Conservation (phyloP, 1,140 invertebrate genomes). For the Drosophila busckii region DNA sequence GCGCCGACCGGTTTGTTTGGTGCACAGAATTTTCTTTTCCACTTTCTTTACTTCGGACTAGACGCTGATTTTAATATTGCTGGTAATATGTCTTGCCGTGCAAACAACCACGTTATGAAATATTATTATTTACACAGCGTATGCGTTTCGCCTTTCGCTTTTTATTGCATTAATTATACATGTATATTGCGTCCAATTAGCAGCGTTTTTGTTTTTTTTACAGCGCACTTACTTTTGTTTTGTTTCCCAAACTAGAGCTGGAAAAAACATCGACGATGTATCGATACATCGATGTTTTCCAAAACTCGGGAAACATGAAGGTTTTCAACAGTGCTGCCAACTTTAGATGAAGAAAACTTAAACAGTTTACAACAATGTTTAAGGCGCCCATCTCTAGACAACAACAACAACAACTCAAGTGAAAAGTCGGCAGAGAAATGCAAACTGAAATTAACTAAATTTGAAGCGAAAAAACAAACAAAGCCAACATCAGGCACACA, state of each 20-base stretch:
- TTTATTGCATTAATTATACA: conserved; percentile 47
- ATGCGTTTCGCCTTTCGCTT: conserved; percentile 35
- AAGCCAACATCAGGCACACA: conserved; percentile 16
- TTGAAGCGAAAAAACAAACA: conserved; percentile 36
- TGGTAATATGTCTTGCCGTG: conserved; percentile 3
- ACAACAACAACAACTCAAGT: conserved; percentile 36
- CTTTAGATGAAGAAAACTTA: no score
- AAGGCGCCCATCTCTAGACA: conserved; percentile 26
- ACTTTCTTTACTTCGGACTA: conserved; percentile 36
- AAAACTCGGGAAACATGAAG: no score
- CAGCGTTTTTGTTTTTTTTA: conserved; percentile 31
- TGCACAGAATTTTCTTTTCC: conserved; percentile 59
- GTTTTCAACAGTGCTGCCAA: conserved; percentile 2
- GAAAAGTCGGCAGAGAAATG: conserved; percentile 56
- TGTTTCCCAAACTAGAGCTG: no score
- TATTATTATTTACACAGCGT: conserved; percentile 33
- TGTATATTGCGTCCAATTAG: conserved; percentile 42
- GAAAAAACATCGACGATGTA: no score
- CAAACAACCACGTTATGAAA: conserved; percentile 25
- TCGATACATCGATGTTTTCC: no score
- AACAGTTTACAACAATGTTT: no score
- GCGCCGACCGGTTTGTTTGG: conserved; percentile 68
- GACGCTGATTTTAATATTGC: conserved; percentile 20
- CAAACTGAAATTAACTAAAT: conserved; percentile 47
- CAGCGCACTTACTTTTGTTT: no score